These are phyloP conservation scores for Meriones psammophilus DNA, from an alignment of 2,797 vertebrate genomes.

Conservation along the genomic window DNA sequence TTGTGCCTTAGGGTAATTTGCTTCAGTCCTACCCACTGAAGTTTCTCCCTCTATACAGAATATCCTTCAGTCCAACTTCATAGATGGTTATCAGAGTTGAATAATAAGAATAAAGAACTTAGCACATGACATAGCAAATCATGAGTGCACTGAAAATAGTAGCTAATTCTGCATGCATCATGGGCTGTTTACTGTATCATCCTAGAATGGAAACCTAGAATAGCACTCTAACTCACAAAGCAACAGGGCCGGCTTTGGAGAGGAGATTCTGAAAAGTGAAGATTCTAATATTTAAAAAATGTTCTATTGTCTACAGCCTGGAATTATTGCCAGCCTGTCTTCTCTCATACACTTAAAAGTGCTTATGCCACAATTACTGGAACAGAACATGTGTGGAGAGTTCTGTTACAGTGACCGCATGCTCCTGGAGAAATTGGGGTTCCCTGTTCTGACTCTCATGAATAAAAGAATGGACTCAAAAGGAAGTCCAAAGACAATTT, in stretches of 20 bases:
- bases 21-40: neutral
- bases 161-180: neutral
- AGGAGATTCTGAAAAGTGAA: neutral
- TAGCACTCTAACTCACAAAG: neutral
- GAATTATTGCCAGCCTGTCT: neutral
- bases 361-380: neutral
- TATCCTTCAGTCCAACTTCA: neutral
- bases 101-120: slow-evolving; percentile 20
- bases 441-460: neutral
- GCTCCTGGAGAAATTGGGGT: neutral
- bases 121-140: neutral
- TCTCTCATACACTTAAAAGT: neutral
- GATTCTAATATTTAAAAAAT: neutral
- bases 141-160: neutral
- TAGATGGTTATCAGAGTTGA: neutral
- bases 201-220: neutral
- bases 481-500: neutral
- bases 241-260: neutral
- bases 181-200: neutral
- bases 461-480: neutral
- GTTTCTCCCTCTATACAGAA: neutral
- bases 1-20: neutral
- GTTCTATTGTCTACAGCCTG: neutral
- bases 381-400: neutral
- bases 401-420: neutral